phyloP scores from a whole-genome alignment of 2,113 vertebrate genomes.

The Syngnathus scovelli region DNA sequence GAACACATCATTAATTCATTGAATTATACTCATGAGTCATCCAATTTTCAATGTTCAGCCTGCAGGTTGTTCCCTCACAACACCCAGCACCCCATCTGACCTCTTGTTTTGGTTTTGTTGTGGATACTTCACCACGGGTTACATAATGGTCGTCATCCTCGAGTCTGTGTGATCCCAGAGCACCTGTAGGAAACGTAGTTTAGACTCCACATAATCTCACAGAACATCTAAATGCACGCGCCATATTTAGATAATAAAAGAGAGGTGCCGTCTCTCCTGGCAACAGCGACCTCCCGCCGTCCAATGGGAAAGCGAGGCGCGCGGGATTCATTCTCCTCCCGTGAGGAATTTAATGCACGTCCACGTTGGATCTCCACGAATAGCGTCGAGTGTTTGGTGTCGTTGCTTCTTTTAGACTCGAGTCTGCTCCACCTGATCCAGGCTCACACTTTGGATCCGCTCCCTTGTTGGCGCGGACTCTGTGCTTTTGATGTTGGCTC shows the following conservation, averaged over 20 bases:
- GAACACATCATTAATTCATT: too few species aligned
- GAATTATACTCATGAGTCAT: too few species aligned
- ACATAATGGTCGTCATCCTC: background rate
- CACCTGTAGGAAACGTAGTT: background rate
- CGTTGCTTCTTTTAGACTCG: background rate
- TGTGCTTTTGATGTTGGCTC: conserved; percentile 1
- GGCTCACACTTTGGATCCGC: conserved; percentile 1
- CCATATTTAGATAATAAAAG: background rate
- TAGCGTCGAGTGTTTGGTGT: conserved; percentile 9
- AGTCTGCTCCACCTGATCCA: background rate
- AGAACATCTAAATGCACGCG: background rate
- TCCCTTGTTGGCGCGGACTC: background rate
- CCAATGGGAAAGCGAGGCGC: conserved; percentile 8
- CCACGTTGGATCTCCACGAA: conserved; percentile 18
- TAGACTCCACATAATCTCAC: conserved; percentile 1
- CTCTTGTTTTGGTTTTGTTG: background rate
- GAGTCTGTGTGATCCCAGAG: background rate
- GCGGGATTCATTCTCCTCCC: conserved; percentile 9
- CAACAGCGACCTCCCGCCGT: background rate
- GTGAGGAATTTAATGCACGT: conserved; percentile 20
- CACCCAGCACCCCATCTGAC: background rate
- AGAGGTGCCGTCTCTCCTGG: background rate
- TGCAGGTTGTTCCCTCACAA: background rate
- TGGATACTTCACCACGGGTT: background rate
- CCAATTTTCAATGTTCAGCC: too few species aligned